phyloP scores from a whole-genome alignment of 2,113 vertebrate species.

The Arothron firmamentum region DNA sequence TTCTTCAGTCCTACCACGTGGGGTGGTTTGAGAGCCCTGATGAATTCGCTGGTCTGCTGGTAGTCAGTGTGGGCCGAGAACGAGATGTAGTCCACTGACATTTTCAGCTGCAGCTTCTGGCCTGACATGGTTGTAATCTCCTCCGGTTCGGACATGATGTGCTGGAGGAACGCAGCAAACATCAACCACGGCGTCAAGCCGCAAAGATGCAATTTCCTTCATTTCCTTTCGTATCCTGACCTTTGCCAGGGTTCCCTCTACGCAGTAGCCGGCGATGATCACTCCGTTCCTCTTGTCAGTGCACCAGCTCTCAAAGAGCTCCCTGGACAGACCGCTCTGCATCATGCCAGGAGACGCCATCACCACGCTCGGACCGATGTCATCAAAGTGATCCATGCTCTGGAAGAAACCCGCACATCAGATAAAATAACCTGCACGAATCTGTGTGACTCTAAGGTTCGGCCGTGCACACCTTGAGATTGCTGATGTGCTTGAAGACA shows the following conservation, averaged over 20 bases:
- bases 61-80: slow-evolving; percentile 99
- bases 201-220: background rate
- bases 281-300: slow-evolving; percentile 98
- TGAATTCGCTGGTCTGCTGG: slow-evolving; percentile 99
- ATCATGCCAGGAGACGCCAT: slow-evolving; percentile 99
- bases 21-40: slow-evolving; percentile 93
- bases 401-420: slow-evolving; percentile 38
- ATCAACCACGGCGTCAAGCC: no score
- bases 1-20: slow-evolving; percentile 80
- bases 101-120: slow-evolving; percentile 97
- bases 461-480: slow-evolving; percentile 82
- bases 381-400: slow-evolving; percentile 99
- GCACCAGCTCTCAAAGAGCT: slow-evolving; percentile 98
- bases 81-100: slow-evolving; percentile 99
- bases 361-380: slow-evolving; percentile 97
- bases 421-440: no score
- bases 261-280: slow-evolving; percentile 97
- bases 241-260: slow-evolving; percentile 96
- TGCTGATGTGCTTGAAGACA: slow-evolving; percentile 98
- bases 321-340: slow-evolving; percentile 95
- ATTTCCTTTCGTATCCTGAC: slow-evolving; percentile 54
- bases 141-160: slow-evolving; percentile 99
- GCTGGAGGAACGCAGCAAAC: slow-evolving; percentile 66
- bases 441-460: background rate
- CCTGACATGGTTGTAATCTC: slow-evolving; percentile 99